A percentile compares a stretch with the other conserved stretches of the same genome.
These are phyloP conservation scores for Amblyraja radiata DNA, from an alignment of 2,797 vertebrate species.

Conservation along the genomic window DNA sequence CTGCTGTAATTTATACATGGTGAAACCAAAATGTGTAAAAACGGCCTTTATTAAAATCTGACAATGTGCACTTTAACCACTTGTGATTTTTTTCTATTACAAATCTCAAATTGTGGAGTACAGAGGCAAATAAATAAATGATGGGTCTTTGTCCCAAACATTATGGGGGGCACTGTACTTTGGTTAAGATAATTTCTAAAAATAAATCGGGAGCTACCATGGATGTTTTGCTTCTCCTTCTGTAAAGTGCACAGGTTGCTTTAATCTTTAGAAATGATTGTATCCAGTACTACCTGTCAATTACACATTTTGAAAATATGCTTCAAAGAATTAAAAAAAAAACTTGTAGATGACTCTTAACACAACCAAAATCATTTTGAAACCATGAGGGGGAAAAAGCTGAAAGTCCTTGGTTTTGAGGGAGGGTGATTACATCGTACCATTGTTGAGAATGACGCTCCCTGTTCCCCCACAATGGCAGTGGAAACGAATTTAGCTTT, in stretches of 20 bases:
- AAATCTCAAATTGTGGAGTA: too few relatives aligned
- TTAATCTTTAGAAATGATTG: not conserved
- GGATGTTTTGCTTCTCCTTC: not conserved
- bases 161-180: not conserved
- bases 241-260: not conserved
- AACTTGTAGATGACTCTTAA: not conserved
- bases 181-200: not conserved
- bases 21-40: too few relatives aligned
- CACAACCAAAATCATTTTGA: slow-evolving; percentile 21
- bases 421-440: slow-evolving; percentile 11
- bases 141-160: too few relatives aligned
- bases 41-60: too few relatives aligned
- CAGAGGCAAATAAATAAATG: too few relatives aligned
- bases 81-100: too few relatives aligned
- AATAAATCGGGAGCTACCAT: not conserved
- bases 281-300: not conserved
- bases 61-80: too few relatives aligned
- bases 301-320: not conserved
- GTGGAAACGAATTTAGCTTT: slow-evolving; percentile 20
- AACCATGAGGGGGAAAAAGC: not conserved
- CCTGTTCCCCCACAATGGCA: not conserved
- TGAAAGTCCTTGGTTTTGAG: slow-evolving; percentile 15
- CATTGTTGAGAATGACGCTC: not conserved
- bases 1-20: too few relatives aligned
- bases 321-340: not conserved